These are phyloP conservation scores for Coenonympha glycerion DNA, from an alignment of 2,888 invertebrate species.

Conservation along the genomic window DNA sequence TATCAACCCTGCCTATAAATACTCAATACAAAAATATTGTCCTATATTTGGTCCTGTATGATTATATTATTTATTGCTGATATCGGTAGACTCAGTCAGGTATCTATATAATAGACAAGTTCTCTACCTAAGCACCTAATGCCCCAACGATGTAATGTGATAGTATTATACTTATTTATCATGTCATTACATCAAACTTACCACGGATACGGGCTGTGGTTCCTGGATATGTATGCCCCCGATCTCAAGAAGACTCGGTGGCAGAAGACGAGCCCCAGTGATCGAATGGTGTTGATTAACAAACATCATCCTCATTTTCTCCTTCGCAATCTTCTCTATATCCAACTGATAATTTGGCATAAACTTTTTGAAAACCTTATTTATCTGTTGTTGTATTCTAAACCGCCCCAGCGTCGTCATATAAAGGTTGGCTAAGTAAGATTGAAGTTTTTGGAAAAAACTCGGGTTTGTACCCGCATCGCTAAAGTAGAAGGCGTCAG, in stretches of 20 bases:
- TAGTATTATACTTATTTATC: not conserved
- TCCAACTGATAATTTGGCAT: constrained; percentile 62
- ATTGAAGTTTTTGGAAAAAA: constrained; percentile 42
- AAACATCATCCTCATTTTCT: constrained; percentile 71
- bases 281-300: constrained; percentile 78
- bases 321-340: constrained; percentile 58
- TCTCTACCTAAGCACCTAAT: no score
- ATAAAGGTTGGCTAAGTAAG: constrained; percentile 36
- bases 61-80: no score
- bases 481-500: constrained; percentile 65
- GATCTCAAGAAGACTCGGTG: constrained; percentile 77
- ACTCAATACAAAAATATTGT: no score
- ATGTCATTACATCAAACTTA: constrained; percentile 28
- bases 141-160: no score
- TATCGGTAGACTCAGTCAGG: no score
- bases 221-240: constrained; percentile 71
- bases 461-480: constrained; percentile 45
- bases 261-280: constrained; percentile 67
- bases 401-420: constrained; percentile 38
- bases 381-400: constrained; percentile 46
- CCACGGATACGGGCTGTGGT: constrained; percentile 43
- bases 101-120: no score
- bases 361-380: constrained; percentile 48
- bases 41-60: no score
- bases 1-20: no score